Evolutionary conservation across 2,113 vertebrate genomes (phyloP).

Genomic region (Myocastor coypus): DNA sequence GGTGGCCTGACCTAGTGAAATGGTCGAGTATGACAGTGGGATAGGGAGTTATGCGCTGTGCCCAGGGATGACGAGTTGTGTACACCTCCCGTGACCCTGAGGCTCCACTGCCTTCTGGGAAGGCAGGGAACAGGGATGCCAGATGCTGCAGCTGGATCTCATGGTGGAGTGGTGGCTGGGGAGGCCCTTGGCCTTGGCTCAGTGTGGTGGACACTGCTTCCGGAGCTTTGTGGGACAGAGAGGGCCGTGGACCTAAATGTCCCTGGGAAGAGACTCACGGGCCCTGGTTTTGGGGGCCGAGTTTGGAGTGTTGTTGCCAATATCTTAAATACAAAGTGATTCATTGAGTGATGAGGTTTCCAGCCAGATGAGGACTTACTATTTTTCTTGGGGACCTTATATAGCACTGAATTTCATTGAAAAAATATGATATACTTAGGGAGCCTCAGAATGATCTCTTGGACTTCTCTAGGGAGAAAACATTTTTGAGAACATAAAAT

Average conservation of each 20-base stretch:
- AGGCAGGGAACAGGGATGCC: neutral
- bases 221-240: neutral
- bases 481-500: neutral
- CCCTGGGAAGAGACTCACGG: fast-evolving
- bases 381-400: neutral
- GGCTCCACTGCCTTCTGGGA: neutral
- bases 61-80: fast-evolving
- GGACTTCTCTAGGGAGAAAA: neutral
- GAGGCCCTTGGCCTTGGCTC: neutral
- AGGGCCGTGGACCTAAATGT: fast-evolving
- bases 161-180: neutral
- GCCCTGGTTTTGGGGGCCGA: fast-evolving
- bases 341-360: neutral
- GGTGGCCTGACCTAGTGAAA: neutral
- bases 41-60: neutral
- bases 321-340: neutral
- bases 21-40: neutral
- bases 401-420: neutral
- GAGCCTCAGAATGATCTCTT: neutral
- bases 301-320: neutral
- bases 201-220: too few relatives aligned
- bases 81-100: fast-evolving
- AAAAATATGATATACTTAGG: neutral
- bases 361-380: neutral
- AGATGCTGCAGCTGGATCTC: neutral